These are phyloP conservation scores for Plagodis pulveraria DNA, from an alignment of 2,888 invertebrate species.

Conservation along the genomic window DNA sequence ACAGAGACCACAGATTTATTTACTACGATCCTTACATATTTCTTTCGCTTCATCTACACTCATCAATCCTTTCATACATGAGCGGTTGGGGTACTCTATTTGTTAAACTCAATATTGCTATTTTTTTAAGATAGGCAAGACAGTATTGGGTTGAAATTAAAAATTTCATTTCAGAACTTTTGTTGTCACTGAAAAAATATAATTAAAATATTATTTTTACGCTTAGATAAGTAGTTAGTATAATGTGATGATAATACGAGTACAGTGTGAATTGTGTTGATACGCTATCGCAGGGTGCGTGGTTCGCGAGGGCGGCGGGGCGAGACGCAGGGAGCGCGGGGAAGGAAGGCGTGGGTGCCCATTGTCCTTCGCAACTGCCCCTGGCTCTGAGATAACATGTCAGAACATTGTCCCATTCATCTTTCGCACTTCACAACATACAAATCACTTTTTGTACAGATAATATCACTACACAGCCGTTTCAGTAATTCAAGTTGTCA, in stretches of 20 bases:
- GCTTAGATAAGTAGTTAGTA: slow-evolving; percentile 4
- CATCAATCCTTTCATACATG: too few relatives aligned
- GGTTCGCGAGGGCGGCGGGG: slow-evolving; percentile 42
- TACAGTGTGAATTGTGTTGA: slow-evolving; percentile 42
- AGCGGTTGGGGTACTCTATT: too few relatives aligned
- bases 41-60: too few relatives aligned
- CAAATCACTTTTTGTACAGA: slow-evolving; percentile 24
- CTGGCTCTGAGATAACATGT: slow-evolving; percentile 64
- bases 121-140: too few relatives aligned
- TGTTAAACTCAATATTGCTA: too few relatives aligned
- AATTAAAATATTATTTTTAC: not conserved
- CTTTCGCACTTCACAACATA: slow-evolving; percentile 34
- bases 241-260: slow-evolving; percentile 21
- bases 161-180: not conserved
- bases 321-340: slow-evolving; percentile 39
- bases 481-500: not conserved
- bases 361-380: slow-evolving; percentile 75
- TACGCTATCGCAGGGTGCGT: slow-evolving; percentile 57
- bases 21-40: too few relatives aligned
- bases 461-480: slow-evolving; percentile 18
- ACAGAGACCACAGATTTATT: too few relatives aligned
- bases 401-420: slow-evolving; percentile 58
- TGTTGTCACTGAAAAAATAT: not conserved
- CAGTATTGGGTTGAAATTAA: too few relatives aligned
- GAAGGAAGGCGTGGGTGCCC: slow-evolving; percentile 70